Percentiles rank a stretch among this genome's conserved stretches.
Conservation (phyloP, 2,888 invertebrate genomes). For the Mellilla xanthometata region DNA sequence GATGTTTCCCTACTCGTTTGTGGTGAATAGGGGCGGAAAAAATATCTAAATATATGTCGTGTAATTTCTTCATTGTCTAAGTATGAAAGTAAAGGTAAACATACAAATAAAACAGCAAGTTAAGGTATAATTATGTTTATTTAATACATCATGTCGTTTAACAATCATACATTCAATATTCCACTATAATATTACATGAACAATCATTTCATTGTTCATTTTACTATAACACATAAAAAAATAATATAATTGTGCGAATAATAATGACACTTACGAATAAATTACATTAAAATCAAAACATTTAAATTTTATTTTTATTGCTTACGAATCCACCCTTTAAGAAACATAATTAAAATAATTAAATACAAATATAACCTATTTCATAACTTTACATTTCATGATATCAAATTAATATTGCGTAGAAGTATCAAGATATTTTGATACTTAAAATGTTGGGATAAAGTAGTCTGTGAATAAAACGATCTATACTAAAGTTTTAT, state of each 20-base stretch:
- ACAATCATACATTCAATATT: conserved; percentile 38
- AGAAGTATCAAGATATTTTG: no score
- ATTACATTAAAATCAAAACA: conserved; percentile 54
- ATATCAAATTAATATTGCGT: no score
- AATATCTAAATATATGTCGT: no score
- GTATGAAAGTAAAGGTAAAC: no score
- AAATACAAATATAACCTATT: no score
- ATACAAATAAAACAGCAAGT: conserved; percentile 28
- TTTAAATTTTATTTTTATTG: conserved; percentile 62
- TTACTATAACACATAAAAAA: conserved; percentile 21
- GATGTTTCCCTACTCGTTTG: no score
- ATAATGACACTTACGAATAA: conserved; percentile 38
- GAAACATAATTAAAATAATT: conserved; percentile 53
- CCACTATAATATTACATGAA: conserved; percentile 26
- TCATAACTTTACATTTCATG: no score
- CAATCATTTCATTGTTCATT: conserved; percentile 10
- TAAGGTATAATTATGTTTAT: conserved; percentile 52
- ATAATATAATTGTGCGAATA: conserved; percentile 57
- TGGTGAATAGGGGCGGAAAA: no score
- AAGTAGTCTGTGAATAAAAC: no score
- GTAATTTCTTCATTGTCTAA: no score
- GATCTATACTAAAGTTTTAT: no score
- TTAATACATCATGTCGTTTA: conserved; percentile 52
- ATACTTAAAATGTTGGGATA: no score
- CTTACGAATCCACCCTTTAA: conserved; percentile 57